Conservation (phyloP, 1,140 invertebrate genomes). For the Cydia strobilella region DNA sequence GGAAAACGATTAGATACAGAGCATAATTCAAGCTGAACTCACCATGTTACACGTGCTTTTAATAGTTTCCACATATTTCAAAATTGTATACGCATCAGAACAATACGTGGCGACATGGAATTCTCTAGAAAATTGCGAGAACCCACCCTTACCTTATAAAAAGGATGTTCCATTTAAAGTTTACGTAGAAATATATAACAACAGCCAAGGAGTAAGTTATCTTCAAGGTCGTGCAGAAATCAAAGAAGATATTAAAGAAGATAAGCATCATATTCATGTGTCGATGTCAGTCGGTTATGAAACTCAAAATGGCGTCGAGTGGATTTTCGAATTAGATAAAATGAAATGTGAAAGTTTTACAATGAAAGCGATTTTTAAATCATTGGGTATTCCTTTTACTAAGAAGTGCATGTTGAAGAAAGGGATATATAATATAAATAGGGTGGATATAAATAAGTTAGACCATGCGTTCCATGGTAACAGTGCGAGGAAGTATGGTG, state of each 20-base stretch:
- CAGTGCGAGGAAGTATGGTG: neutral
- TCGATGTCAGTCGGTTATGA: neutral
- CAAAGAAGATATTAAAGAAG: neutral
- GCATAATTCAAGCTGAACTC: neutral
- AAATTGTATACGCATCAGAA: neutral
- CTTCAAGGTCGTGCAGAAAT: neutral
- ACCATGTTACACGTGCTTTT: neutral
- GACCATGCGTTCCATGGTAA: neutral
- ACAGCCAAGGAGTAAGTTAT: neutral
- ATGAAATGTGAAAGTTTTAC: neutral
- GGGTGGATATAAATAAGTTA: neutral
- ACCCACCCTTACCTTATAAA: neutral
- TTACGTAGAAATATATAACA: neutral
- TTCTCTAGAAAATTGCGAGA: neutral
- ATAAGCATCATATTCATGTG: neutral
- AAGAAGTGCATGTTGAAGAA: neutral
- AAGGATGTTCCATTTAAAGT: neutral
- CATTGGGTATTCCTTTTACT: neutral
- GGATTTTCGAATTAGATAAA: neutral
- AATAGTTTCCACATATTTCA: neutral
- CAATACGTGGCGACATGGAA: neutral
- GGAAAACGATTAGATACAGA: no score
- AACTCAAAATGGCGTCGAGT: neutral
- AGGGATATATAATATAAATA: neutral
- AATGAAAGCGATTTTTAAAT: neutral